Conservation (phyloP, 2,113 vertebrate species). For the Nanorana parkeri region DNA sequence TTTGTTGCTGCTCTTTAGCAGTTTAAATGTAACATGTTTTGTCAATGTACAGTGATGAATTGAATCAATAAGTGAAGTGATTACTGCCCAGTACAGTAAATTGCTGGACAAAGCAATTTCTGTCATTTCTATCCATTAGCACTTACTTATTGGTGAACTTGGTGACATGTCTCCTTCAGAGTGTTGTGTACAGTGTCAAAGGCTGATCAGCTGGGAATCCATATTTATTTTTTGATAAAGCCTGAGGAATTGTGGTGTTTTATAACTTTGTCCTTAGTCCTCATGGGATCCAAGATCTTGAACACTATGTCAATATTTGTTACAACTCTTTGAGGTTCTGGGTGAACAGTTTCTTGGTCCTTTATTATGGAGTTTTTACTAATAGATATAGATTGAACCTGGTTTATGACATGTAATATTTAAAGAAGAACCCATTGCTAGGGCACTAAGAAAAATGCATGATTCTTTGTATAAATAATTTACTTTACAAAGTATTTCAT, state of each 20-base stretch:
- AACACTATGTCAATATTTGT: constrained; percentile 15
- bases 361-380: too few species aligned
- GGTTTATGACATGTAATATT: too few species aligned
- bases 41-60: constrained; percentile 46
- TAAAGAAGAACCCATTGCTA: too few species aligned
- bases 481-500: too few species aligned
- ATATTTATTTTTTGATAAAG: constrained; percentile 10
- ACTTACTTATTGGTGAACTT: constrained; percentile 54
- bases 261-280: constrained; percentile 14
- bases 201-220: constrained; percentile 13
- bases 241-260: constrained; percentile 27
- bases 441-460: too few species aligned
- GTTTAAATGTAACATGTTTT: constrained; percentile 34
- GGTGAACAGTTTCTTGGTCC: not conserved
- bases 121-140: constrained; percentile 47
- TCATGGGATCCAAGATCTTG: not conserved
- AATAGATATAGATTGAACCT: too few species aligned
- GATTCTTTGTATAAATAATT: too few species aligned
- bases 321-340: not conserved
- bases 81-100: constrained; percentile 48
- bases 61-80: constrained; percentile 52
- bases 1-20: constrained; percentile 33
- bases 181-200: not conserved
- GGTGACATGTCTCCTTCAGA: constrained; percentile 34
- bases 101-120: constrained; percentile 40